Base-by-base conservation (phyloP, 2,888 invertebrate species). In the Flexamia atlantica region DNA sequence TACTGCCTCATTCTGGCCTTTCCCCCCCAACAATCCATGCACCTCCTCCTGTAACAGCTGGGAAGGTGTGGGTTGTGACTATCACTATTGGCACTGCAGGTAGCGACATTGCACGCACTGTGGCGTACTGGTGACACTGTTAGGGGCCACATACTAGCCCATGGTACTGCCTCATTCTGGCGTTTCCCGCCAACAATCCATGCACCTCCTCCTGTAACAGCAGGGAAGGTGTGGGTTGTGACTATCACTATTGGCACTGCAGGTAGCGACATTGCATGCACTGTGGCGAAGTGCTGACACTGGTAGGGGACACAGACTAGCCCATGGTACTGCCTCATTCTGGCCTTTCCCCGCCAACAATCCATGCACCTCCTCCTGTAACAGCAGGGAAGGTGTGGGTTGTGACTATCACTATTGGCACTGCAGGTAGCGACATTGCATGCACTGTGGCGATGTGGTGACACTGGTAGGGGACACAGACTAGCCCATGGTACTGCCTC, bases 151-250 rank as follows among this genome's bases (percentile, higher is more conserved):
- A 82, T 53, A 0, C 32, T 23, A 30, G 76, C 40, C 76, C 76
- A 76, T n/a, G 76, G 76, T 3, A 76, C 76, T 12, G 50, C 76
- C 14, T 23, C 14, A n/a, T 53, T 76, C 25, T 76, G 76, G 28
- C 76, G 30, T 46, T 53, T 23, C 23, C 42, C 23, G 23, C 20
- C 72, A n/a, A 42, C 42, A 72, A 42, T 2, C 23, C 23, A 7
- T 72, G 20, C n/a, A 72, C 42, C 72, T 72, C 72, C 42, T 72
- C 72, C 72, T 85, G 82, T 53, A 82, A 30, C 85, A 85, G 76
- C 84, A 84, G 2, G 46, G 68, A 72, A 76, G 0, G 81, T 81
- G 53, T 72, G 25, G 28, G 7, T 70, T 50, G 10, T 25, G 28
- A 20, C 82, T 72, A 2, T 72, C 82, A 23, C 32, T 53, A 36